Evolutionary conservation across 2,888 invertebrate genomes (phyloP).

Genomic region (Apamea anceps): DNA sequence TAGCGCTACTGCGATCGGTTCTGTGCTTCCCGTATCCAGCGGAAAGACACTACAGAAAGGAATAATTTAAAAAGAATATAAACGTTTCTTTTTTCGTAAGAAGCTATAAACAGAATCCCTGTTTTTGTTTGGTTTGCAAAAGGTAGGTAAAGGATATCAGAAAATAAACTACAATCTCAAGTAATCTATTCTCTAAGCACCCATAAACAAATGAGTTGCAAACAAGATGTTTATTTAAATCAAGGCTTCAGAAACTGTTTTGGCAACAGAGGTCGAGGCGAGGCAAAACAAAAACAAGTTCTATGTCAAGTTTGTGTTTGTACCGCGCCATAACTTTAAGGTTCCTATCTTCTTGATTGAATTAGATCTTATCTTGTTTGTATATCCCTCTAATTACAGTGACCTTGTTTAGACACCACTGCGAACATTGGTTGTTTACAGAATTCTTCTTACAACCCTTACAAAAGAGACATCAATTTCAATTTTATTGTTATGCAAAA

Average conservation of each 20-base stretch:
- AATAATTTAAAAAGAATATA: neutral
- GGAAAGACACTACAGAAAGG: neutral
- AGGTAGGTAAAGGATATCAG: neutral
- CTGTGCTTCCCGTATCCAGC: neutral
- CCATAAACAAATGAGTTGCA: neutral
- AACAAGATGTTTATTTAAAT: conserved; percentile 1
- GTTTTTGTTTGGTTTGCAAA: neutral
- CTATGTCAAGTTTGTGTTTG: conserved; percentile 10
- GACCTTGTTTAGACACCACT: conserved; percentile 8
- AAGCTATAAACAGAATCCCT: neutral
- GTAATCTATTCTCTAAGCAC: neutral
- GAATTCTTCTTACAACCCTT: neutral
- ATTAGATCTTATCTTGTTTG: conserved; percentile 37
- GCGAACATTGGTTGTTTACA: neutral
- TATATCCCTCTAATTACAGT: neutral
- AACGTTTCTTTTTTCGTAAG: neutral
- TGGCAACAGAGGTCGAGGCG: conserved; percentile 10
- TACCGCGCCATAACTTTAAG: conserved; percentile 20
- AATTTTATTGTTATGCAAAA: neutral
- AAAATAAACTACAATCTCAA: neutral
- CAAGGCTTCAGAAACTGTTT: conserved; percentile 22
- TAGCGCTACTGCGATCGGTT: neutral
- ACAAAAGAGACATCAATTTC: neutral
- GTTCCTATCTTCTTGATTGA: conserved; percentile 43
- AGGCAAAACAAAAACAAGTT: conserved; percentile 37